Evolutionary conservation across 1,140 invertebrate genomes (phyloP).

Genomic region (Diachasmimorpha longicaudata): DNA sequence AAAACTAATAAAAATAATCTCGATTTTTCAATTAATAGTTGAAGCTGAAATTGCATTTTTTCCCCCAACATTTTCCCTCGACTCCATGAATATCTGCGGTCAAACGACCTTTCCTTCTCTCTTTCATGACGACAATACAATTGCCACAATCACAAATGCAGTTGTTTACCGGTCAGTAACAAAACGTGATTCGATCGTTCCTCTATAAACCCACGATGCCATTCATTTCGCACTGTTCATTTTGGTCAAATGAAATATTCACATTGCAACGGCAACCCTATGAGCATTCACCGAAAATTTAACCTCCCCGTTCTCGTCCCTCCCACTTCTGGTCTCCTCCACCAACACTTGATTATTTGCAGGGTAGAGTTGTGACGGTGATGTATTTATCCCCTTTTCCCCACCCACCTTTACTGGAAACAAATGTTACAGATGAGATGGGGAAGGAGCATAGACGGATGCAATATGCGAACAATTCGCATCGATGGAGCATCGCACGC

Average conservation of each 20-base stretch:
- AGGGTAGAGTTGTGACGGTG: not conserved
- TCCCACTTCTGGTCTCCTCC: not conserved
- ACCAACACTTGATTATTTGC: conserved; percentile 37
- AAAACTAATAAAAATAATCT: too few species aligned
- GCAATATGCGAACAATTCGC: conserved; percentile 4
- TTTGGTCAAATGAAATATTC: conserved; percentile 42
- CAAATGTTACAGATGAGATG: not conserved
- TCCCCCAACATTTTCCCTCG: too few species aligned
- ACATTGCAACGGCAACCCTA: conserved; percentile 31
- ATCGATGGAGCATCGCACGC: not conserved
- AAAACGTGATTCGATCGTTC: conserved; percentile 16
- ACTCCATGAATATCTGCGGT: not conserved
- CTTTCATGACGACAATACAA: conserved; percentile 30
- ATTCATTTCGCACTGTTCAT: conserved; percentile 23
- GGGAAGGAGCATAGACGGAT: not conserved
- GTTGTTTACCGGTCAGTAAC: conserved; percentile 24
- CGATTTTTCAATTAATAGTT: too few species aligned
- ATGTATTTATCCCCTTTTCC: not conserved
- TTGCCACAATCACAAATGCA: conserved; percentile 26
- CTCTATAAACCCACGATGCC: conserved; percentile 20
- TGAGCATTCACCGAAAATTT: not conserved
- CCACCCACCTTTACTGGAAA: not conserved
- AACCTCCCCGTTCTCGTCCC: not conserved
- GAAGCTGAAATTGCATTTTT: too few species aligned
- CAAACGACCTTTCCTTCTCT: conserved; percentile 17